Percentiles rank a stretch among this genome's conserved stretches.
These are phyloP conservation scores for Saccopteryx leptura DNA, from an alignment of 2,113 vertebrate genomes.

Conservation along the genomic window DNA sequence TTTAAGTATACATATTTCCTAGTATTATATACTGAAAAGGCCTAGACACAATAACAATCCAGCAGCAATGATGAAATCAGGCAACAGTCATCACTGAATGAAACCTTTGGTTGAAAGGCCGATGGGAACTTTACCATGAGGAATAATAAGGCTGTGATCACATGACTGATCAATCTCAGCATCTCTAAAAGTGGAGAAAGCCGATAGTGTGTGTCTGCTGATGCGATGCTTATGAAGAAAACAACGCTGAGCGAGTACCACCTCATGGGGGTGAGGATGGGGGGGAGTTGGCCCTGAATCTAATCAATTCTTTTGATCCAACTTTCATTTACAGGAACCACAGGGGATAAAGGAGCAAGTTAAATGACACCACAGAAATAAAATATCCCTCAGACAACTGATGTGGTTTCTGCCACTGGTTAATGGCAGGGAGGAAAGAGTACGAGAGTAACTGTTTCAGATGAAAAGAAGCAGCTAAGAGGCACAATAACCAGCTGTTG, in stretches of 20 bases:
- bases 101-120: not conserved
- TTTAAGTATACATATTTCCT: not conserved
- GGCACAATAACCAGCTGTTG: not conserved
- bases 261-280: too few relatives aligned
- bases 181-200: constrained; percentile 11
- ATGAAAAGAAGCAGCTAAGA: not conserved
- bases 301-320: constrained; percentile 26
- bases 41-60: not conserved
- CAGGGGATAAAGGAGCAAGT: constrained; percentile 42
- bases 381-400: not conserved
- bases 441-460: not conserved
- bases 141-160: not conserved
- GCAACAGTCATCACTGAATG: not conserved
- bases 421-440: not conserved
- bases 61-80: not conserved
- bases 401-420: constrained; percentile 1
- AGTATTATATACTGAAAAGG: not conserved
- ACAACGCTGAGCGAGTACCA: not conserved
- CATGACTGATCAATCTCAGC: not conserved
- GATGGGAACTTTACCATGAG: not conserved
- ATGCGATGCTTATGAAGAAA: not conserved
- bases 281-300: not conserved
- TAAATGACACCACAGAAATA: constrained; percentile 21
- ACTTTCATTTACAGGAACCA: constrained; percentile 19
- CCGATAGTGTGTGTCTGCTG: not conserved